Percentiles rank a stretch among this genome's conserved stretches.
Evolutionary conservation across 2,888 invertebrate species (phyloP).

Genomic region (Phrixothrix hirtus): DNA sequence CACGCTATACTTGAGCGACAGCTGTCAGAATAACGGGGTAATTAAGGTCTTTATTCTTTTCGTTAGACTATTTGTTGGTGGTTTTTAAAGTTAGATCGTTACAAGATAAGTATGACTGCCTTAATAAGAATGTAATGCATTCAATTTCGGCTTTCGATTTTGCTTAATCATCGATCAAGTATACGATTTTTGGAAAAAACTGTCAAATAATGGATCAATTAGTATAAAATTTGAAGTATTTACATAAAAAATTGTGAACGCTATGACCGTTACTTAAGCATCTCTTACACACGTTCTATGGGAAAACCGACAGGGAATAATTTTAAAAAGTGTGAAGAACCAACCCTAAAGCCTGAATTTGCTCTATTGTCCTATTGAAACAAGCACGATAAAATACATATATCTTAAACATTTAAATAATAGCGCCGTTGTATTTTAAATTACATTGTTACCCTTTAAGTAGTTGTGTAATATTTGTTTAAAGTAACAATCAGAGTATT

Average conservation of each 20-base stretch:
- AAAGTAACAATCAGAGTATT: too few relatives aligned
- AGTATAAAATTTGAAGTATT: slow-evolving; percentile 39
- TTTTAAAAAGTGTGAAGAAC: slow-evolving; percentile 46
- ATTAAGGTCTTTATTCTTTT: slow-evolving; percentile 29
- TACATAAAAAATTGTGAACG: slow-evolving; percentile 41
- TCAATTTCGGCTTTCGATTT: too few relatives aligned
- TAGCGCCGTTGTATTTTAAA: too few relatives aligned
- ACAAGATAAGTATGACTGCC: slow-evolving; percentile 6
- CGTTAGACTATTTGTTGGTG: slow-evolving; percentile 25
- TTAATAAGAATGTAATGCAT: neutral
- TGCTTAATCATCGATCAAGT: too few relatives aligned
- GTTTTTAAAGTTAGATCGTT: slow-evolving; percentile 18
- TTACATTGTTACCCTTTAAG: too few relatives aligned
- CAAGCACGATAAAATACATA: too few relatives aligned
- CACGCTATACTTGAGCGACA: slow-evolving; percentile 28
- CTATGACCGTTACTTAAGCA: slow-evolving; percentile 43
- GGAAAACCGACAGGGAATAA: slow-evolving; percentile 27
- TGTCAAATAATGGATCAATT: too few relatives aligned
- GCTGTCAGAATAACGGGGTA: slow-evolving; percentile 28
- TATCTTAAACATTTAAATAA: too few relatives aligned
- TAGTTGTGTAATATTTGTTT: too few relatives aligned
- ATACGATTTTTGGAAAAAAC: too few relatives aligned
- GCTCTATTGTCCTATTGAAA: slow-evolving; percentile 38
- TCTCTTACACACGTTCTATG: slow-evolving; percentile 42
- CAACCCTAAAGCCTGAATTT: slow-evolving; percentile 42